Conservation (phyloP, 2,888 invertebrate species). For the Heterodera filipjevi region DNA sequence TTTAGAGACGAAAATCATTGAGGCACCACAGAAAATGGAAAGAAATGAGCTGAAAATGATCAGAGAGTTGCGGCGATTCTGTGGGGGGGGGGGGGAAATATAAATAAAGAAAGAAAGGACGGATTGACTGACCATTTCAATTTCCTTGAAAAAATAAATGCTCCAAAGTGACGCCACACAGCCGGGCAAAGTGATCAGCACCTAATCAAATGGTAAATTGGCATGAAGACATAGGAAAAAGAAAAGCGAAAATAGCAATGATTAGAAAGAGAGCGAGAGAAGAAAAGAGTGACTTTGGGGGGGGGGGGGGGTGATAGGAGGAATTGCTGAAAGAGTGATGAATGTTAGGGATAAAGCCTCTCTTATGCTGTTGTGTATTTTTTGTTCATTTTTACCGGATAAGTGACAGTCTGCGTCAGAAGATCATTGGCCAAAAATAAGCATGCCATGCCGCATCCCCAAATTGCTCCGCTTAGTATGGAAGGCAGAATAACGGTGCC, state of each 20-base stretch:
- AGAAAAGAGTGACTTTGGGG: too few relatives aligned
- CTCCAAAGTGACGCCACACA: constrained; percentile 68
- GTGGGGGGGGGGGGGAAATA: too few relatives aligned
- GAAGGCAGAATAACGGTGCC: constrained; percentile 67
- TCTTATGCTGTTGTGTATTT: too few relatives aligned
- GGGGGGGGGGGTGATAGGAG: too few relatives aligned
- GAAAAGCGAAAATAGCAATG: too few relatives aligned
- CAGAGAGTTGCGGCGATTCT: constrained; percentile 50
- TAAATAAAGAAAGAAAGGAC: not conserved
- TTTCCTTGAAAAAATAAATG: constrained; percentile 68
- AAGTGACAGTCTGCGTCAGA: constrained; percentile 66
- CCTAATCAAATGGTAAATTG: constrained; percentile 40
- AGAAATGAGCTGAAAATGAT: constrained; percentile 51
- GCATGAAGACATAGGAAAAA: too few relatives aligned
- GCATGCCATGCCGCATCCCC: constrained; percentile 67
- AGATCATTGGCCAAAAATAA: constrained; percentile 69
- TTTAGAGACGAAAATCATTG: constrained; percentile 55
- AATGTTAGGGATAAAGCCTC: not conserved
- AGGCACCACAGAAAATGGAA: constrained; percentile 50
- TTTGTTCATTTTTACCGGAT: constrained; percentile 59
- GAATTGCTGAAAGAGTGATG: not conserved
- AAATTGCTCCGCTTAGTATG: constrained; percentile 67
- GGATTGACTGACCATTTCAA: constrained; percentile 45
- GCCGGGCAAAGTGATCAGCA: constrained; percentile 68
- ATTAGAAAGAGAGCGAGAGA: too few relatives aligned